phyloP scores from a whole-genome alignment of 2,888 invertebrate genomes.

The Callosobruchus maculatus region DNA sequence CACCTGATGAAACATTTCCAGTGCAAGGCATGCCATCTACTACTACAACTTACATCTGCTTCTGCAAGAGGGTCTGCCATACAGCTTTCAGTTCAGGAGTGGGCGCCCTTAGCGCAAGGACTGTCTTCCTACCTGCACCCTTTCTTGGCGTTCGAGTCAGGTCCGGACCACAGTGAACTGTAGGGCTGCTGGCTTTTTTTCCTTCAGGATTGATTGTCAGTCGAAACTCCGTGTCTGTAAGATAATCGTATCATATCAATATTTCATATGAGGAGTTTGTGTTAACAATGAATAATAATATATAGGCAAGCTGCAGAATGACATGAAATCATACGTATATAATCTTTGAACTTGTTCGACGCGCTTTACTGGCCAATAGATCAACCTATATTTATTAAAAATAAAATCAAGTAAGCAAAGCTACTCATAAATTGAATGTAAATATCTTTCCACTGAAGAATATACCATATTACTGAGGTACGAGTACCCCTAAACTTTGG shows the following conservation, averaged over 20 bases:
- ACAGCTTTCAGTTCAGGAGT: constrained; percentile 83
- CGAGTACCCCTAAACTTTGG: too few species aligned
- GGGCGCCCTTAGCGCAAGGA: constrained; percentile 70
- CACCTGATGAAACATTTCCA: neutral
- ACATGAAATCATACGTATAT: too few species aligned
- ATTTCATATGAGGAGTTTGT: too few species aligned
- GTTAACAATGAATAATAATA: too few species aligned
- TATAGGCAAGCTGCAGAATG: too few species aligned
- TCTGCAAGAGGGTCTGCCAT: constrained; percentile 83
- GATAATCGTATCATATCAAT: neutral
- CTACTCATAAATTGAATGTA: too few species aligned
- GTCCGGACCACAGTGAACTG: constrained; percentile 70
- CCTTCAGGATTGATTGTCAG: constrained; percentile 67
- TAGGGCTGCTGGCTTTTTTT: constrained; percentile 62
- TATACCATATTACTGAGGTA: too few species aligned
- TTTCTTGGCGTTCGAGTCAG: constrained; percentile 61
- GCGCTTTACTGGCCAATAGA: too few species aligned
- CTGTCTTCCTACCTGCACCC: constrained; percentile 61
- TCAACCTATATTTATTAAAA: too few species aligned
- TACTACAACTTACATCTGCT: constrained; percentile 71
- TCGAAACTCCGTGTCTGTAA: constrained; percentile 78
- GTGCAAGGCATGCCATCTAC: neutral
- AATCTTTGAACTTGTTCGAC: too few species aligned
- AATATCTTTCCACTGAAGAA: too few species aligned
- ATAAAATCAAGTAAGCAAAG: too few species aligned